Percentiles rank a stretch among this genome's conserved stretches.
Conservation (phyloP, 1,140 invertebrate genomes). For the Stegodyphus mimosarum region DNA sequence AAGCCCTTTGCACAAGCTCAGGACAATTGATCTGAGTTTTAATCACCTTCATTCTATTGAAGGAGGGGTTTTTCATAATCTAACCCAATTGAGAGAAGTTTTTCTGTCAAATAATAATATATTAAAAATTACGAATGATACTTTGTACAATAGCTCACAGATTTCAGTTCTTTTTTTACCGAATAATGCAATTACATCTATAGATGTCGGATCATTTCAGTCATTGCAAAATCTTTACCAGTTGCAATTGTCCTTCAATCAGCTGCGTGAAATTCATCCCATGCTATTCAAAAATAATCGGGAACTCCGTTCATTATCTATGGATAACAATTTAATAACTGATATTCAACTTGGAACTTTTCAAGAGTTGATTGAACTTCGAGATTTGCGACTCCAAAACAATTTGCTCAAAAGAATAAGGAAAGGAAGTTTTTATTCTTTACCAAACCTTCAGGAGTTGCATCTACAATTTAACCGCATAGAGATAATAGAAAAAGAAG, state of each 20-base stretch:
- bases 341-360: constrained; percentile 84
- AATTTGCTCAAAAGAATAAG: constrained; percentile 82
- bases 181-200: constrained; percentile 83
- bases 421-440: constrained; percentile 81
- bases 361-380: constrained; percentile 76
- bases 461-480: constrained; percentile 89
- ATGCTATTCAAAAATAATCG: constrained; percentile 79
- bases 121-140: constrained; percentile 81
- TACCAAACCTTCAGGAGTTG: constrained; percentile 84
- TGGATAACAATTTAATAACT: constrained; percentile 89
- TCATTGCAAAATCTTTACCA: constrained; percentile 82
- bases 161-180: constrained; percentile 86
- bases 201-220: constrained; percentile 79
- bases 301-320: constrained; percentile 82
- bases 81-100: constrained; percentile 81
- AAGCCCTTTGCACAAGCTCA: constrained; percentile 78
- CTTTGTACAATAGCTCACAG: constrained; percentile 80
- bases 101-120: constrained; percentile 93
- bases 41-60: constrained; percentile 87
- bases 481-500: constrained; percentile 81
- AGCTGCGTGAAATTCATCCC: constrained; percentile 79
- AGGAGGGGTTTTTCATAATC: constrained; percentile 79
- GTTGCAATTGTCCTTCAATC: constrained; percentile 87
- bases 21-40: constrained; percentile 85
- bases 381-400: constrained; percentile 85